phyloP scores from a whole-genome alignment of 2,888 invertebrate species.

The Brassicogethes aeneus region DNA sequence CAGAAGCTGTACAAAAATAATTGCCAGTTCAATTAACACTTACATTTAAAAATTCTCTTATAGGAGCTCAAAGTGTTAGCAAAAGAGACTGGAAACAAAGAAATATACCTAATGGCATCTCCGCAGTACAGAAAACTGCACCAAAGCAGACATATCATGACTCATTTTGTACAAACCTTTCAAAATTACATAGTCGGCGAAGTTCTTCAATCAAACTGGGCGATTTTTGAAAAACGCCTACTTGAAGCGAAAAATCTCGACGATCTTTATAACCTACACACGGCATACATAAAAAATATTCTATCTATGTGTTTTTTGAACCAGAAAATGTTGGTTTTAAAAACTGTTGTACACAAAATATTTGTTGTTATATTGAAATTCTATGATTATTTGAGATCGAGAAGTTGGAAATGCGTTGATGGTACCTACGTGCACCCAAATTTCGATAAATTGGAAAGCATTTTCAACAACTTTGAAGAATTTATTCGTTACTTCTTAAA shows the following conservation, averaged over 20 bases:
- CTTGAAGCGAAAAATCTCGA: constrained; percentile 58
- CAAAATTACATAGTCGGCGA: constrained; percentile 72
- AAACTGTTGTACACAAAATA: constrained; percentile 60
- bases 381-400: constrained; percentile 50
- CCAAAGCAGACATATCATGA: constrained; percentile 64
- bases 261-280: constrained; percentile 63
- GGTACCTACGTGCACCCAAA: constrained; percentile 49
- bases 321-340: constrained; percentile 57
- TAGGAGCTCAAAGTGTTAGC: constrained; percentile 49
- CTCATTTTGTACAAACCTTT: constrained; percentile 63
- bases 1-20: too few species aligned
- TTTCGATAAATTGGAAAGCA: constrained; percentile 47
- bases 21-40: too few species aligned
- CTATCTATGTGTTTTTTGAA: constrained; percentile 66
- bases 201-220: constrained; percentile 67
- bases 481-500: constrained; percentile 56
- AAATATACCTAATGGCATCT: constrained; percentile 44
- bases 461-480: constrained; percentile 44
- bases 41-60: too few species aligned
- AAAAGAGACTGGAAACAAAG: constrained; percentile 33
- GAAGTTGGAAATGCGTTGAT: constrained; percentile 48
- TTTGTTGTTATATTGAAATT: constrained; percentile 65
- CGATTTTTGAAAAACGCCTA: constrained; percentile 60
- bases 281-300: constrained; percentile 65
- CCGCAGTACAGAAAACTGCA: constrained; percentile 65